These are phyloP conservation scores for Aphelinus certus DNA, from an alignment of 1,140 invertebrate species.

Conservation along the genomic window DNA sequence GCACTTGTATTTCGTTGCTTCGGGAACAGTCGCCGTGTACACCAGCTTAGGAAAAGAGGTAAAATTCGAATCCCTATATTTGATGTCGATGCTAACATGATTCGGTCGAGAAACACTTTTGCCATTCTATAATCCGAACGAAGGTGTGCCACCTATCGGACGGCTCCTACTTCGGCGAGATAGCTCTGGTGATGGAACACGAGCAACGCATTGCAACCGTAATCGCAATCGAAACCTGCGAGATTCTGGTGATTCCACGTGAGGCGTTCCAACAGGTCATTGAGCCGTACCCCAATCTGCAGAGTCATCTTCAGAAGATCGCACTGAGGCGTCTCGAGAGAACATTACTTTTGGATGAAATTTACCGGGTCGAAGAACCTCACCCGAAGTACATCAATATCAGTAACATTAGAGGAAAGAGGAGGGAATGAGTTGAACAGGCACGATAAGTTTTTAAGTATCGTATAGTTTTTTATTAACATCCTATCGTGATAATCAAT, in stretches of 20 bases:
- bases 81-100: neutral
- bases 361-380: neutral
- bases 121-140: neutral
- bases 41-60: slow-evolving; percentile 59
- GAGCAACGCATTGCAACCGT: slow-evolving; percentile 65
- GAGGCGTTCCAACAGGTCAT: slow-evolving; percentile 61
- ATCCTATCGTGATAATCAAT: too few species aligned
- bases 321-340: slow-evolving; percentile 46
- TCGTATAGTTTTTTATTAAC: too few species aligned
- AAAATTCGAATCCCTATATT: slow-evolving; percentile 7
- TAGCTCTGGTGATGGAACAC: slow-evolving; percentile 65
- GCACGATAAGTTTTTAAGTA: too few species aligned
- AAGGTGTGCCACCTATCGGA: slow-evolving; percentile 60
- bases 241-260: slow-evolving; percentile 64
- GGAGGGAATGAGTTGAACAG: neutral
- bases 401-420: slow-evolving; percentile 42
- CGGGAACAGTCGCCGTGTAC: slow-evolving; percentile 66
- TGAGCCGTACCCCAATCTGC: slow-evolving; percentile 48
- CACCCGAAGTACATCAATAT: slow-evolving; percentile 47
- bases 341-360: slow-evolving; percentile 42
- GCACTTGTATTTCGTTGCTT: slow-evolving; percentile 64
- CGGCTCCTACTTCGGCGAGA: slow-evolving; percentile 60
- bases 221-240: slow-evolving; percentile 68
- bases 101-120: neutral
- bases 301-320: slow-evolving; percentile 53